phyloP scores from a whole-genome alignment of 2,113 vertebrate genomes.

The Sialia sialis region DNA sequence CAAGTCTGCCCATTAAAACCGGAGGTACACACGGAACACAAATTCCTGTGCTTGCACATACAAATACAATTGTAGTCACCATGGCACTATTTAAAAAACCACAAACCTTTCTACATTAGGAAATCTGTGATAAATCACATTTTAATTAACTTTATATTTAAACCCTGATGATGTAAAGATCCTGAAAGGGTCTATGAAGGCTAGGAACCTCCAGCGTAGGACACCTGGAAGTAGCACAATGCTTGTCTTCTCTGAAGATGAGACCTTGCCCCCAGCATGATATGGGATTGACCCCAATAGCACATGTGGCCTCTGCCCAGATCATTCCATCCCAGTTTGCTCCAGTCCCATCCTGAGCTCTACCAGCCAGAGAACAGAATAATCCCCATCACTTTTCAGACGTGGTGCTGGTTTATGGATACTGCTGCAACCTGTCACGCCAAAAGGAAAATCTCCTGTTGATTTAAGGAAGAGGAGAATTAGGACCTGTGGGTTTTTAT shows the following conservation, averaged over 20 bases:
- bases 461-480: neutral
- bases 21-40: neutral
- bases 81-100: accelerated
- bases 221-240: neutral
- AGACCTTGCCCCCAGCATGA: neutral
- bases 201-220: accelerated
- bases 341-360: neutral
- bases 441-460: neutral
- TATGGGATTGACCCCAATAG: neutral
- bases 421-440: neutral
- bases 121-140: neutral
- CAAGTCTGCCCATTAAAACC: neutral
- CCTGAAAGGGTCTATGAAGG: neutral
- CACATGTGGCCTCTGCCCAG: accelerated
- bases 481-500: neutral
- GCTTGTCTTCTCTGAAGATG: neutral
- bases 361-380: neutral
- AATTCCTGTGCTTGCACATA: neutral
- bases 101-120: neutral
- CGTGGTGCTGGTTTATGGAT: neutral
- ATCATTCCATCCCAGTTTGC: neutral
- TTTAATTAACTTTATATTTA: neutral
- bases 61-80: neutral
- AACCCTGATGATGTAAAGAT: neutral
- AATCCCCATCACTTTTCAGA: neutral